These are phyloP conservation scores for Stenurella melanura DNA, from an alignment of 2,888 invertebrate genomes.

Conservation along the genomic window DNA sequence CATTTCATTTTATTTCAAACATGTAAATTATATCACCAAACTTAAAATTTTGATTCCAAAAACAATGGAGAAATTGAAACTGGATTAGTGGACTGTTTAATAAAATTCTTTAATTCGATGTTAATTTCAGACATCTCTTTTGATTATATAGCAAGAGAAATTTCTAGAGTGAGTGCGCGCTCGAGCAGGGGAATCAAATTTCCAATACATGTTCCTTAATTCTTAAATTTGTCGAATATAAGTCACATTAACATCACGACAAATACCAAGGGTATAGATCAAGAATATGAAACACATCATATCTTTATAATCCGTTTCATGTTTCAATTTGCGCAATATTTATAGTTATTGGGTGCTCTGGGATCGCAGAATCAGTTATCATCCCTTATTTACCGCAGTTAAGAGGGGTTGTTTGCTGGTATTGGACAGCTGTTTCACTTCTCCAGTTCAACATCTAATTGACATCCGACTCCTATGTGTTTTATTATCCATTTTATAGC, in stretches of 20 bases:
- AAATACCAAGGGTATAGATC: neutral
- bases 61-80: no score
- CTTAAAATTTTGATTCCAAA: no score
- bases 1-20: no score
- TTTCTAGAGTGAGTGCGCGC: no score
- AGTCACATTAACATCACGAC: neutral
- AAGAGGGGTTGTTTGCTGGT: slow-evolving; percentile 60
- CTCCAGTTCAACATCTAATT: slow-evolving; percentile 64
- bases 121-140: no score
- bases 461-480: slow-evolving; percentile 63
- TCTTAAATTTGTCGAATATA: no score
- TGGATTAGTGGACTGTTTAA: no score
- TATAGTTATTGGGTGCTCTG: slow-evolving; percentile 66
- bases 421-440: slow-evolving; percentile 64
- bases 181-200: no score
- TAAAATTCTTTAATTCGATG: no score
- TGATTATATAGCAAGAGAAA: no score
- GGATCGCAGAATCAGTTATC: slow-evolving; percentile 60
- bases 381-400: slow-evolving; percentile 64
- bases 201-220: no score
- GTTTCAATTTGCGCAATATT: slow-evolving; percentile 67
- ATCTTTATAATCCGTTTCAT: slow-evolving; percentile 35
- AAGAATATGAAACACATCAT: neutral
- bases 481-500: slow-evolving; percentile 58
- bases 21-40: no score